Evolutionary conservation across 2,113 vertebrate genomes (phyloP).

Genomic region (Trogon surrucura): DNA sequence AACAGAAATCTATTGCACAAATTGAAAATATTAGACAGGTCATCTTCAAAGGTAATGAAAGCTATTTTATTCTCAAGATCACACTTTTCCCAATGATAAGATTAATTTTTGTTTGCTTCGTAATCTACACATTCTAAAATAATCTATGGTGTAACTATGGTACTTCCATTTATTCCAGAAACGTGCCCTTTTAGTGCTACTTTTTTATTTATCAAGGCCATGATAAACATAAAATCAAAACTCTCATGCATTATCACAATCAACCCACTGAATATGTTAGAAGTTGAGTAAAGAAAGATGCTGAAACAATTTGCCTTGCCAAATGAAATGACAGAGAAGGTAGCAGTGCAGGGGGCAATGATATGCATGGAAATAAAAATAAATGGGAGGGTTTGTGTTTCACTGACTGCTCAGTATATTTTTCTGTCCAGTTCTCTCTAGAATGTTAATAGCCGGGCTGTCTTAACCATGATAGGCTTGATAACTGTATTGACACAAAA

Average conservation of each 20-base stretch:
- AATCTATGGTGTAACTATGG: background rate
- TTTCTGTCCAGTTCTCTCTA: background rate
- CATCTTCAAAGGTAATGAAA: background rate
- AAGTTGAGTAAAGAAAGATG: background rate
- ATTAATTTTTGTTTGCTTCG: background rate
- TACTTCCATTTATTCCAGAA: background rate
- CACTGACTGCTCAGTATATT: conserved; percentile 1
- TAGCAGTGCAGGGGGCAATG: background rate
- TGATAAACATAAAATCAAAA: background rate
- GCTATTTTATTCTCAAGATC: background rate
- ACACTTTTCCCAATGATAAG: background rate
- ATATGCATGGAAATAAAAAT: background rate
- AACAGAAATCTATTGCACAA: background rate
- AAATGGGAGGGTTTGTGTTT: conserved; percentile 16
- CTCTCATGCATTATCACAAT: background rate
- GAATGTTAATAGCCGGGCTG: conserved; percentile 35
- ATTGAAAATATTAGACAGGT: background rate
- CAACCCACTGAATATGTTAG: background rate
- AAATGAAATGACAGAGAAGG: background rate
- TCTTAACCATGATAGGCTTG: background rate
- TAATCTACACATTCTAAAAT: background rate
- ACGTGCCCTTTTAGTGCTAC: background rate
- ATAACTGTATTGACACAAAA: conserved; percentile 60
- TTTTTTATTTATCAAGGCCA: background rate
- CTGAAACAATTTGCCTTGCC: background rate